These are phyloP conservation scores for Sardinella longiceps DNA, from an alignment of 2,797 vertebrate genomes.

Conservation along the genomic window DNA sequence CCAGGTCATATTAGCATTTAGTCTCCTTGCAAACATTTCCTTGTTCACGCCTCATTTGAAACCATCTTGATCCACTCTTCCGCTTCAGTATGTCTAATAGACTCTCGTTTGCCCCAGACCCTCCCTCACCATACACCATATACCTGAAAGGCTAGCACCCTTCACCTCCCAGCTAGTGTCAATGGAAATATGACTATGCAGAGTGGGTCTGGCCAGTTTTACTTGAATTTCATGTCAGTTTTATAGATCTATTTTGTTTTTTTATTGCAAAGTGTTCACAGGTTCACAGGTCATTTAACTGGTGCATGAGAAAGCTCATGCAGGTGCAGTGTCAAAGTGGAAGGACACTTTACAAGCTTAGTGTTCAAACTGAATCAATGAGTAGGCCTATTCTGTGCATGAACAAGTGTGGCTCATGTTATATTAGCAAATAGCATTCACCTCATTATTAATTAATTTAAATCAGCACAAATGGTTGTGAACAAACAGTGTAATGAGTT, in stretches of 20 bases:
- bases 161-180: neutral
- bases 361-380: neutral
- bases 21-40: neutral
- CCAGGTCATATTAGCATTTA: neutral
- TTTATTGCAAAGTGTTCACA: neutral
- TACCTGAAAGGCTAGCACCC: neutral
- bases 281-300: neutral
- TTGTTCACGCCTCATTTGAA: slow-evolving; percentile 12
- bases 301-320: neutral
- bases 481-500: no score
- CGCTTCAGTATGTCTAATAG: neutral
- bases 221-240: neutral
- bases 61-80: neutral
- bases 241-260: neutral
- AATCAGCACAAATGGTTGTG: no score
- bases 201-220: neutral
- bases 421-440: no score
- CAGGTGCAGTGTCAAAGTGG: neutral
- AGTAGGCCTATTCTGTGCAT: no score
- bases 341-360: neutral
- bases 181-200: neutral
- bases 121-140: neutral
- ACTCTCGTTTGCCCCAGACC: neutral
- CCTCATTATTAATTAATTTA: no score
- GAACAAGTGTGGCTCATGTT: no score